Evolutionary conservation across 2,888 invertebrate species (phyloP).

Genomic region (Euzetes globulus): DNA sequence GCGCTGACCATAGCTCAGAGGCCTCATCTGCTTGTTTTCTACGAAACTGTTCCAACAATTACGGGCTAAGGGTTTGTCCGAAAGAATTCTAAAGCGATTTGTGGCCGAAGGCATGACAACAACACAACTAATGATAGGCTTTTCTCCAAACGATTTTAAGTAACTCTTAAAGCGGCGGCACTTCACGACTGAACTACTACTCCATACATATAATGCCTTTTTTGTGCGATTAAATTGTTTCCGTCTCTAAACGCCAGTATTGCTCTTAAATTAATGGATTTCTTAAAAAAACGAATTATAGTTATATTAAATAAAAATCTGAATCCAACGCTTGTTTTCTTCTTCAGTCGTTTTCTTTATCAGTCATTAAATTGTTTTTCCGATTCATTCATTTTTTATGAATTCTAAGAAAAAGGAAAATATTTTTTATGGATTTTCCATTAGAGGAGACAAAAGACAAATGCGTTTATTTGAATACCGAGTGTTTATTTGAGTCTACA

Average conservation of each 20-base stretch:
- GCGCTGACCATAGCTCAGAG: neutral
- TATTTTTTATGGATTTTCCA: constrained; percentile 11
- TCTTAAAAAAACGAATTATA: neutral
- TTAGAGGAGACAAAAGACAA: neutral
- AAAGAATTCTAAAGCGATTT: constrained; percentile 13
- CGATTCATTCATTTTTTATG: neutral
- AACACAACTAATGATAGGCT: constrained; percentile 1
- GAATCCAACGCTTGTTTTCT: neutral
- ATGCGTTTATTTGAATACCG: neutral
- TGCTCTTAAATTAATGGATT: constrained; percentile 26
- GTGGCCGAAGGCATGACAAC: constrained; percentile 18
- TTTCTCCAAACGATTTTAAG: neutral
- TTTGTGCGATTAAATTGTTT: constrained; percentile 7
- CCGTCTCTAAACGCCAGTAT: constrained; percentile 8
- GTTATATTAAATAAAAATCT: neutral
- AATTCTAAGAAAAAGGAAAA: neutral
- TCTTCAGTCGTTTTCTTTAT: neutral
- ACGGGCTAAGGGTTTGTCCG: neutral
- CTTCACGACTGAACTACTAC: neutral
- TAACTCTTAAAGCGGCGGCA: neutral
- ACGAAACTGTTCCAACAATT: neutral
- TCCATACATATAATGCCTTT: neutral
- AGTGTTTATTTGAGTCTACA: constrained; percentile 15
- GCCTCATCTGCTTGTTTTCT: neutral
- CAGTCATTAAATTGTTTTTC: neutral